Conservation (phyloP, 1,140 invertebrate species). For the Lordiphosa mommai region DNA sequence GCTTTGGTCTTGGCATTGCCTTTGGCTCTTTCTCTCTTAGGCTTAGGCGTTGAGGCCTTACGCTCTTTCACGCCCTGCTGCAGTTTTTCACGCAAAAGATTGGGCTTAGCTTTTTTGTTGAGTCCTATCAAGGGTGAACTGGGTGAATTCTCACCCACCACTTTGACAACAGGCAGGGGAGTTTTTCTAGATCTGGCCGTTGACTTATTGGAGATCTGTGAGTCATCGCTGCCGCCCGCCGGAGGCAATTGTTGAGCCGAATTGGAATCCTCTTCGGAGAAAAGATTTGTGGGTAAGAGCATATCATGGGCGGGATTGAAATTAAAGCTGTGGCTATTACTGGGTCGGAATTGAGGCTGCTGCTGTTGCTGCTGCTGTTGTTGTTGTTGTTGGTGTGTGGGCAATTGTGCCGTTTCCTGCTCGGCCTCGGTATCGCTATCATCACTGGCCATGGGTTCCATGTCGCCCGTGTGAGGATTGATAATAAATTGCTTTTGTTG, state of each 20-base stretch:
- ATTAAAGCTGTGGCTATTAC: constrained; percentile 57
- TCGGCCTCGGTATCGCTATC: constrained; percentile 80
- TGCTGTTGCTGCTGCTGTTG: too few relatives aligned
- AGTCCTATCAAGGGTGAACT: constrained; percentile 50
- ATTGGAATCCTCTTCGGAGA: constrained; percentile 82
- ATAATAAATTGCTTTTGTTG: constrained; percentile 88
- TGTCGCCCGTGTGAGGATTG: constrained; percentile 91
- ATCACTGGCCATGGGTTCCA: constrained; percentile 90
- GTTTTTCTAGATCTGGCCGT: constrained; percentile 63
- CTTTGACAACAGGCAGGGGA: constrained; percentile 16
- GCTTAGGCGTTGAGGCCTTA: constrained; percentile 55
- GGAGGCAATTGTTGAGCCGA: constrained; percentile 67
- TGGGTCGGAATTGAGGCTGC: constrained; percentile 20
- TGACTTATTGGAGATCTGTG: constrained; percentile 69
- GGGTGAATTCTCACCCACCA: constrained; percentile 40
- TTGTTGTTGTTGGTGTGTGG: too few relatives aligned
- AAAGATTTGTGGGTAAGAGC: constrained; percentile 82
- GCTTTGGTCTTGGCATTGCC: constrained; percentile 72
- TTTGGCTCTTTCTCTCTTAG: constrained; percentile 73
- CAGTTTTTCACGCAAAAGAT: constrained; percentile 69
- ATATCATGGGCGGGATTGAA: constrained; percentile 80
- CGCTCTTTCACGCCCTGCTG: constrained; percentile 78
- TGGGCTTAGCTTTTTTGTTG: constrained; percentile 62
- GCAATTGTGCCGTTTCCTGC: constrained; percentile 63
- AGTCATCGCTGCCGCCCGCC: constrained; percentile 82